Base-by-base conservation (phyloP, 2,113 vertebrate genomes). In the Onychostruthus taczanowskii region DNA sequence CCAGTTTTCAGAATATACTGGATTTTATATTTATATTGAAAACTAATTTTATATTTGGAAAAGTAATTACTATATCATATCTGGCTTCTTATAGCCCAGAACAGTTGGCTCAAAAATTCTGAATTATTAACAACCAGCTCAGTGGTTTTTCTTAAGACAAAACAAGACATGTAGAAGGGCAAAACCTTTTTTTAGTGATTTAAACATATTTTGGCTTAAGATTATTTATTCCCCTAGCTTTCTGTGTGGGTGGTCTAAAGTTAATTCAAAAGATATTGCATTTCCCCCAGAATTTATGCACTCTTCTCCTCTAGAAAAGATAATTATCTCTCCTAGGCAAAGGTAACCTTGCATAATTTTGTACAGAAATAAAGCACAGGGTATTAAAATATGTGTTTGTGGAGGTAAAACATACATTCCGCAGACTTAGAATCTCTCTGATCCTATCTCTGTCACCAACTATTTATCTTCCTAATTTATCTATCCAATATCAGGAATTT, bases 401-500 rank as follows among this genome's bases (percentile, higher is more conserved):
- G 5, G 52, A 89, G 44, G 84, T 87, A 92, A 84, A 90, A 64
- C 73, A 59, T 63, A 64, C 73, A 55, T 63, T 30, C 21, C 7
- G 15, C 0, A 5, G 46, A 78, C 35, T 89, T 49, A 77, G 49
- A 87, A 50, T 88, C 24, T 87, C 76, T 87, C 63, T 80, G 85
- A 93, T 95, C 43, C 47, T 31, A 26, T 52, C 35, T 83, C 35
- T 93, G 55, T 88, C 75, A 88, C 27, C 13, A 59, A 44, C 10
- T 93, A 86, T 93, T 80, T 80, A 47, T 93, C 78, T 83, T 87
- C 75, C 43, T 95, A 95, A 86, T 95, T 85, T 88, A 95, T 94
- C 46, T 66, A 35, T 91, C 50, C 64, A 67, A 67, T 95, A 93
- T 70, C 56, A 90, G 33, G 77, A 88, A 88, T 90, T 95, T 92